phyloP scores from a whole-genome alignment of 2,113 vertebrate genomes.

The Sapajus apella region DNA sequence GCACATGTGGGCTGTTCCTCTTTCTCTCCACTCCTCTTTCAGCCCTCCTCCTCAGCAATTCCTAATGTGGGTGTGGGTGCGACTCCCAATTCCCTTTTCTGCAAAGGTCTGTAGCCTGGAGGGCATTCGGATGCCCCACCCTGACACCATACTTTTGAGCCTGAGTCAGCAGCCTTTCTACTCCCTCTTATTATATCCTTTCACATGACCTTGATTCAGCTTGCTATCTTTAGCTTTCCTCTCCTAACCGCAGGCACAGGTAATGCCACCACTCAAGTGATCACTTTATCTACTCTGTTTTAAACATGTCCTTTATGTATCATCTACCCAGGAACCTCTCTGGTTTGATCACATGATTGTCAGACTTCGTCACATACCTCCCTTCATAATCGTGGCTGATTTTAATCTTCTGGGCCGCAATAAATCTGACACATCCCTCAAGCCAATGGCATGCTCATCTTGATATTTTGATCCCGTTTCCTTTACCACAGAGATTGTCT shows the following conservation, averaged over 20 bases:
- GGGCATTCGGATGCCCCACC: neutral
- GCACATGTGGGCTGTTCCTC: accelerated
- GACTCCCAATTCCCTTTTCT: neutral
- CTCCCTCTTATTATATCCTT: constrained; percentile 45
- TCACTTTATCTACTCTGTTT: constrained; percentile 53
- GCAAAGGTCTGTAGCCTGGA: constrained; percentile 18
- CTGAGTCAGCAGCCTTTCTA: constrained; percentile 22
- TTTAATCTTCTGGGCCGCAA: constrained; percentile 74
- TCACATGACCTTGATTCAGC: constrained; percentile 49
- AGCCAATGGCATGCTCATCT: constrained; percentile 56
- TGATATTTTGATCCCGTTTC: constrained; percentile 74
- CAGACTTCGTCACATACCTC: constrained; percentile 56
- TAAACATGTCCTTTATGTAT: constrained; percentile 73
- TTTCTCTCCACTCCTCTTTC: neutral
- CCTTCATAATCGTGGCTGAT: constrained; percentile 62
- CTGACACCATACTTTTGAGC: constrained; percentile 43
- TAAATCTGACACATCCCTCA: constrained; percentile 75
- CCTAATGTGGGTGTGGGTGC: neutral
- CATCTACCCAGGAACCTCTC: constrained; percentile 56
- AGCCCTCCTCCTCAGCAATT: neutral
- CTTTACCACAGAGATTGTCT: constrained; percentile 58
- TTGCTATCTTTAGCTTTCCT: constrained; percentile 57
- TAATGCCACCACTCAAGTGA: neutral
- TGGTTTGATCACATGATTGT: constrained; percentile 69
- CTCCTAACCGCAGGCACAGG: neutral